These are phyloP conservation scores for Petromus typicus DNA, from an alignment of 2,113 vertebrate genomes.

Conservation along the genomic window DNA sequence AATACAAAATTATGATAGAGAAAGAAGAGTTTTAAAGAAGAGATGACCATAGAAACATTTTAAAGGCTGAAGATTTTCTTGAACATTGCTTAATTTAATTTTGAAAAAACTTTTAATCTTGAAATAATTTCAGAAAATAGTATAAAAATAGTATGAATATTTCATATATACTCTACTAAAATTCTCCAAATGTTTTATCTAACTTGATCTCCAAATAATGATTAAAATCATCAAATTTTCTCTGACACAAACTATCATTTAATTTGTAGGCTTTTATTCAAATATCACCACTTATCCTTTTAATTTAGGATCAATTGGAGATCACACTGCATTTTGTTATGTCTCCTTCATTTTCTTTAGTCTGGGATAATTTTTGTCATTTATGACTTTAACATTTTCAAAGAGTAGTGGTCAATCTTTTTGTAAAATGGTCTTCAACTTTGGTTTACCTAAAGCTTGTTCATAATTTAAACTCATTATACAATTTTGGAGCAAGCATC, in stretches of 20 bases:
- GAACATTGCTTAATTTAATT: neutral
- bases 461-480: slow-evolving; percentile 22
- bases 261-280: neutral
- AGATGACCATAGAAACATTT: neutral
- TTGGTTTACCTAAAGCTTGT: neutral
- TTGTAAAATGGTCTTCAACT: neutral
- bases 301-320: neutral
- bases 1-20: neutral
- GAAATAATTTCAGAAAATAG: slow-evolving; percentile 37
- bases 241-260: neutral
- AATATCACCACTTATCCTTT: neutral
- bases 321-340: neutral
- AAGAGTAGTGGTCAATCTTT: neutral
- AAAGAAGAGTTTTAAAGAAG: neutral
- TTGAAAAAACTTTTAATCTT: slow-evolving; percentile 6
- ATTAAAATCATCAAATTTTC: neutral
- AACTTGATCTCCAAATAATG: neutral
- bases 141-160: neutral
- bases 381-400: slow-evolving; percentile 10
- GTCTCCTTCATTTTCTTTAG: neutral
- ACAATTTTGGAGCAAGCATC: neutral
- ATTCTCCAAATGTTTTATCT: neutral
- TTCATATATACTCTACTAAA: neutral
- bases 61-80: neutral
- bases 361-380: neutral